phyloP scores from a whole-genome alignment of 2,797 vertebrate species.

The Eulemur rubriventer region DNA sequence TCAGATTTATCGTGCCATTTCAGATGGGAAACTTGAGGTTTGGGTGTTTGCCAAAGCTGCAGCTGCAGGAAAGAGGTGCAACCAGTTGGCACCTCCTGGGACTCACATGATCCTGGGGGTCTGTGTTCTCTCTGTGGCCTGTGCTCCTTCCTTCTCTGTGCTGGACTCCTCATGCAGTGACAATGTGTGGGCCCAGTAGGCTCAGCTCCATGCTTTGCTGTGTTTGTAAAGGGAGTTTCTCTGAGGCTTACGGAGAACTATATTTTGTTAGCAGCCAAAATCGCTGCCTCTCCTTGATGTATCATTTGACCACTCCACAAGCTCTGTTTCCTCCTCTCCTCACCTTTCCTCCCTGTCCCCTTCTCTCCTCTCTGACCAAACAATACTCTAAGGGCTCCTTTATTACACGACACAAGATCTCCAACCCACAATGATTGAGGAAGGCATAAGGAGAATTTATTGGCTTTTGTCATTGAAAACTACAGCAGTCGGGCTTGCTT shows the following conservation, averaged over 20 bases:
- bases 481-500: not conserved
- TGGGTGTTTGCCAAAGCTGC: rapidly evolving
- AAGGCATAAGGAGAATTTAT: not conserved
- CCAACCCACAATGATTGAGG: not conserved
- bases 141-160: not conserved
- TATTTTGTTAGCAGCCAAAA: not conserved
- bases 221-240: not conserved
- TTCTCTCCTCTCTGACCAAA: not conserved
- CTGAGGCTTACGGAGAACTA: not conserved
- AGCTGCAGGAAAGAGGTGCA: rapidly evolving
- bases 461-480: not conserved
- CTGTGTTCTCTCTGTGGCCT: not conserved
- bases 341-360: not conserved
- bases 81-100: not conserved
- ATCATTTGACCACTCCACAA: not conserved
- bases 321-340: not conserved
- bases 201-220: not conserved
- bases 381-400: not conserved
- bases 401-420: not conserved
- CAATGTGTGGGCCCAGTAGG: not conserved
- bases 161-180: not conserved
- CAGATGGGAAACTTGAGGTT: not conserved
- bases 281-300: not conserved
- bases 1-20: not conserved
- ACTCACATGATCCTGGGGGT: not conserved